A percentile compares a stretch with the other conserved stretches of the same genome.
phyloP scores from a whole-genome alignment of 2,113 vertebrate species.

The Puffinus mauretanicus region DNA sequence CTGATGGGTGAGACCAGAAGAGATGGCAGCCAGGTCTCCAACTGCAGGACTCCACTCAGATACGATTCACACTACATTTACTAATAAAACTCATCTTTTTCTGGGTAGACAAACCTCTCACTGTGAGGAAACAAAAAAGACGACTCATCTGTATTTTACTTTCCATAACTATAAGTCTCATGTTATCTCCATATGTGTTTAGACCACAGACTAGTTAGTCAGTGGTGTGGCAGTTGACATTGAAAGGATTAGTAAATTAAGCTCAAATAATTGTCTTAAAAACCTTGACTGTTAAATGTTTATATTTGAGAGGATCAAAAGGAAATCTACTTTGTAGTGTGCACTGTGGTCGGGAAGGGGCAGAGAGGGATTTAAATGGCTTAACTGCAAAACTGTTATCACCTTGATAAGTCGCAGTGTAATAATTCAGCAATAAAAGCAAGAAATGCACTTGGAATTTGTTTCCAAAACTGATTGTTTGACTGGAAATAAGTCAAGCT shows the following conservation, averaged over 20 bases:
- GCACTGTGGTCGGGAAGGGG: slow-evolving; percentile 43
- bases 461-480: slow-evolving; percentile 30
- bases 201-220: slow-evolving; percentile 2
- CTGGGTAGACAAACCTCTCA: background rate
- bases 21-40: background rate
- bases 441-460: slow-evolving; percentile 36
- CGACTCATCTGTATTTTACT: background rate
- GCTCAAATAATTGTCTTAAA: slow-evolving; percentile 61
- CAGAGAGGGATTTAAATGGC: slow-evolving; percentile 66
- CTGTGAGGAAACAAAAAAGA: background rate
- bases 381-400: slow-evolving; percentile 49
- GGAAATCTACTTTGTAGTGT: slow-evolving; percentile 56
- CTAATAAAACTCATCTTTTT: background rate
- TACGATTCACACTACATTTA: background rate
- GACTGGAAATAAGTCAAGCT: slow-evolving; percentile 45
- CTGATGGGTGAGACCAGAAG: background rate
- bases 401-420: slow-evolving; percentile 43
- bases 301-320: slow-evolving; percentile 67
- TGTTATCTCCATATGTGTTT: background rate
- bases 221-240: slow-evolving; percentile 37
- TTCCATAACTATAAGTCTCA: background rate
- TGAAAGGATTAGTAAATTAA: slow-evolving; percentile 59
- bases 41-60: background rate
- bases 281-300: slow-evolving; percentile 49
- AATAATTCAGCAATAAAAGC: slow-evolving; percentile 39